phyloP scores from a whole-genome alignment of 2,888 invertebrate genomes.

The Drosophila koepferae region DNA sequence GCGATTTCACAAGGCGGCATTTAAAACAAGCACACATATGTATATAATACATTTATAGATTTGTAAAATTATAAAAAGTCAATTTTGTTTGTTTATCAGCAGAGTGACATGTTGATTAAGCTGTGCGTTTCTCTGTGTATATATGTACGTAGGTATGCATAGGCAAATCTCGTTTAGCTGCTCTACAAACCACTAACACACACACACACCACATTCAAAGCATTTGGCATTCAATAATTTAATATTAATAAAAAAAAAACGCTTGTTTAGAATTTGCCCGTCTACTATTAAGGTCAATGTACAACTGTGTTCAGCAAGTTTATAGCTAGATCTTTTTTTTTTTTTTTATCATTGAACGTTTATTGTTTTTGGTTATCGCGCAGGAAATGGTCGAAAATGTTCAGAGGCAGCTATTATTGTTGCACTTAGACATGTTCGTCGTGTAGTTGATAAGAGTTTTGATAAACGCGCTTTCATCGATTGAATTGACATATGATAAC shows the following conservation, averaged over 20 bases:
- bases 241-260: not conserved
- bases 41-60: constrained; percentile 10
- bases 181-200: constrained; percentile 7
- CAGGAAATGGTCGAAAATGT: constrained; percentile 37
- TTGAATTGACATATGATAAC: not conserved
- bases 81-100: constrained; percentile 28
- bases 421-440: constrained; percentile 11
- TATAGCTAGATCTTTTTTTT: constrained; percentile 11
- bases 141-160: not conserved
- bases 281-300: constrained; percentile 66
- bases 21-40: constrained; percentile 14
- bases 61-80: constrained; percentile 17
- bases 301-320: constrained; percentile 33
- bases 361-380: constrained; percentile 39
- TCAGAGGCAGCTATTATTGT: constrained; percentile 5
- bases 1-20: constrained; percentile 51
- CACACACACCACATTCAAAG: not conserved
- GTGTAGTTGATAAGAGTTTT: constrained; percentile 31
- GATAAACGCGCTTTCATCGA: constrained; percentile 4
- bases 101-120: constrained; percentile 31
- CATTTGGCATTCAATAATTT: constrained; percentile 10
- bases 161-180: constrained; percentile 9
- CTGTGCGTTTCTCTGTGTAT: constrained; percentile 2
- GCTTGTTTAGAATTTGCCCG: constrained; percentile 19
- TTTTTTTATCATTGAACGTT: constrained; percentile 27